Conservation (phyloP, 2,888 invertebrate species). For the Heliconius cydno region DNA sequence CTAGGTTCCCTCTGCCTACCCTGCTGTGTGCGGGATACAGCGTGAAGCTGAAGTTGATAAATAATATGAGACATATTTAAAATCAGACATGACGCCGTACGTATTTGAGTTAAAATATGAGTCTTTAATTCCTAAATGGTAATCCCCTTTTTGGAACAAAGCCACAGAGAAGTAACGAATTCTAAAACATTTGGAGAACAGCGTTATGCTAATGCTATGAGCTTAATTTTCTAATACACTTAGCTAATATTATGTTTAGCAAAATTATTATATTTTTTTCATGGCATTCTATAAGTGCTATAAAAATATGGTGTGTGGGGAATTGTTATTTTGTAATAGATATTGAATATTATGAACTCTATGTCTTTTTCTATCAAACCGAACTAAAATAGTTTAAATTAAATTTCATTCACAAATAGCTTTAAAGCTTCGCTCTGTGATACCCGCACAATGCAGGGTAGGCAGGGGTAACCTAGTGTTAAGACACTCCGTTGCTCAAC, state of each 20-base stretch:
- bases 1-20: no score
- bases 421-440: no score
- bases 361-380: no score
- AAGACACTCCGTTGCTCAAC: no score
- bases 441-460: no score
- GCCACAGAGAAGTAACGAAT: background rate
- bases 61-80: background rate
- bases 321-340: no score
- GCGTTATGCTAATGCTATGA: background rate
- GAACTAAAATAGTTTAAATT: no score
- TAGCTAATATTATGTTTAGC: background rate
- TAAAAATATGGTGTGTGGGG: background rate
- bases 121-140: background rate
- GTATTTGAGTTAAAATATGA: background rate
- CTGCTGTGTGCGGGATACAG: no score
- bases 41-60: background rate
- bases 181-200: background rate
- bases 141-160: background rate
- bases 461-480: no score
- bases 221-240: background rate
- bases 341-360: no score
- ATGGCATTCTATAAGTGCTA: background rate
- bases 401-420: no score
- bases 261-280: background rate
- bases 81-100: background rate